Evolutionary conservation across 1,140 invertebrate species (phyloP).

Genomic region (Calephelis virginiensis): DNA sequence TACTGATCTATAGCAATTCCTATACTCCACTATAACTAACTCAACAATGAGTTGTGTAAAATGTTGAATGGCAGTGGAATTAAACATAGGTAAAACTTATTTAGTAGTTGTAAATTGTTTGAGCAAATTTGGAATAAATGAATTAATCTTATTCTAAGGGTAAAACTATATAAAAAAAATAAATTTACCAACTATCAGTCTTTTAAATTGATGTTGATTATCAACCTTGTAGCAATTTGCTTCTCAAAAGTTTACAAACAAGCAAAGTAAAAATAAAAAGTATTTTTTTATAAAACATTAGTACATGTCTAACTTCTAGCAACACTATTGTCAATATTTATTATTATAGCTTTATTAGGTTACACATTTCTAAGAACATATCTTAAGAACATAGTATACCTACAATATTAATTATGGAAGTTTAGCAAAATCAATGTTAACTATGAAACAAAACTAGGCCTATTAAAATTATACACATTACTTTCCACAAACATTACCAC

Average conservation of each 20-base stretch:
- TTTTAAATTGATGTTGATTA: conserved; percentile 79
- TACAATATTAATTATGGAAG: conserved; percentile 6
- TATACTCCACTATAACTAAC: conserved; percentile 38
- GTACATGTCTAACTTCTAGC: conserved; percentile 52
- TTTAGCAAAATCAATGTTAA: not conserved
- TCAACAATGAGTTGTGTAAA: conserved; percentile 29
- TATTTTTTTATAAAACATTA: conserved; percentile 32
- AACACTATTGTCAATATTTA: conserved; percentile 61
- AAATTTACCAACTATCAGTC: conserved; percentile 79
- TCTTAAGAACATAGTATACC: conserved; percentile 4
- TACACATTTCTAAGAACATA: conserved; percentile 4
- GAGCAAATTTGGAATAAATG: conserved; percentile 74
- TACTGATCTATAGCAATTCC: conserved; percentile 38
- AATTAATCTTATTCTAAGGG: conserved; percentile 73
- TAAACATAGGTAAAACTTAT: conserved; percentile 64
- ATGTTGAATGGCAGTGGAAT: conserved; percentile 52
- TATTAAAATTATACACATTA: conserved; percentile 5
- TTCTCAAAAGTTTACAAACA: conserved; percentile 77
- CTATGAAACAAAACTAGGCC: not conserved
- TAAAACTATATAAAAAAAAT: conserved; percentile 79
- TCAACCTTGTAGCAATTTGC: conserved; percentile 73
- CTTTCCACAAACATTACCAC: conserved; percentile 3
- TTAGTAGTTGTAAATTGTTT: conserved; percentile 66
- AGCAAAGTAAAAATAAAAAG: conserved; percentile 39
- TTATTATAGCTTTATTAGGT: conserved; percentile 23